Percentiles rank a stretch among this genome's conserved stretches.
Conservation (phyloP, 64 coral and sea anemone genomes). For the Porites lutea region DNA sequence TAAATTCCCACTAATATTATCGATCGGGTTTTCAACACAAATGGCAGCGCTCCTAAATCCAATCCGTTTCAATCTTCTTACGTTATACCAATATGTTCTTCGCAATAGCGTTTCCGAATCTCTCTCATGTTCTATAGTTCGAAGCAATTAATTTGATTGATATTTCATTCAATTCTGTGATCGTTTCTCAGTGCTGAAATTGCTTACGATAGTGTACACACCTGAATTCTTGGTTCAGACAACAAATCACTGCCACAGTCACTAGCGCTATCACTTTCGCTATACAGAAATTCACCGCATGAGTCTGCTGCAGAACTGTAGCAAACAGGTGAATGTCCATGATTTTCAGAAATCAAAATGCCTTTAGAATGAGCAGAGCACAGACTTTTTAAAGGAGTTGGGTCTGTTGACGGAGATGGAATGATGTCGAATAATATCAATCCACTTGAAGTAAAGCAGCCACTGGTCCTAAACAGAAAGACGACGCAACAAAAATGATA, state of each 20-base stretch:
- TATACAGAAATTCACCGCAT: slow-evolving; percentile 32
- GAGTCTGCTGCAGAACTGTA: neutral
- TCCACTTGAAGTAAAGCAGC: slow-evolving; percentile 58
- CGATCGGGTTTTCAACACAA: too few species aligned
- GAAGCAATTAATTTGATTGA: too few species aligned
- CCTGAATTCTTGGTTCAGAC: slow-evolving; percentile 55
- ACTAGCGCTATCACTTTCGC: slow-evolving; percentile 88
- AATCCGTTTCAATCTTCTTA: too few species aligned
- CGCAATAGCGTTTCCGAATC: too few species aligned
- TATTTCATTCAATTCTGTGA: too few species aligned
- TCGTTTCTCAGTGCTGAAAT: too few species aligned
- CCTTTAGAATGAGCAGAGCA: slow-evolving; percentile 43
- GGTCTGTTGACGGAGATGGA: neutral
- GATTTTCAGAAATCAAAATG: slow-evolving; percentile 34
- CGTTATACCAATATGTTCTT: too few species aligned
- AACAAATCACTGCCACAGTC: slow-evolving; percentile 86
- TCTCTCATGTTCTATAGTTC: too few species aligned
- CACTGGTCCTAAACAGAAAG: slow-evolving; percentile 29
- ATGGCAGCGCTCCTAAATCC: too few species aligned
- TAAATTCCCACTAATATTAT: too few species aligned
- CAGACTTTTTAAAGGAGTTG: neutral
- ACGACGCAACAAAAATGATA: neutral
- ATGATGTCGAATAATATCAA: slow-evolving; percentile 50
- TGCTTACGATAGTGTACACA: neutral
- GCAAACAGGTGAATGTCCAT: neutral